Conservation (phyloP, 2,797 vertebrate species). For the Betta splendens region DNA sequence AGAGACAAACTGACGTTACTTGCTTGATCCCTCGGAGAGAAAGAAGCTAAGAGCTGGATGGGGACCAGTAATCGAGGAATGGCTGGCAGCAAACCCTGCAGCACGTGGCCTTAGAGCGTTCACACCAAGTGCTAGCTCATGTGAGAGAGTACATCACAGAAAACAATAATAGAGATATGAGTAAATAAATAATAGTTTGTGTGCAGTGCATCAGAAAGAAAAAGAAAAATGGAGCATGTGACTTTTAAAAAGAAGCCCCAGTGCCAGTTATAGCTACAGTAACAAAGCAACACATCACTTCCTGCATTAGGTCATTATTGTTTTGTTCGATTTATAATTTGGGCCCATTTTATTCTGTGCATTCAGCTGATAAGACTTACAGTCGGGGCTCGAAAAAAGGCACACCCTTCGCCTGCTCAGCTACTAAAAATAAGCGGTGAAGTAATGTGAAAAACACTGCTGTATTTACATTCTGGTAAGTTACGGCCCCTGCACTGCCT, state of each 20-base stretch:
- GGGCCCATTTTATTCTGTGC: conserved; percentile 57
- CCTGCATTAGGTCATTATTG: conserved; percentile 59
- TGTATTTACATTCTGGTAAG: conserved; percentile 81
- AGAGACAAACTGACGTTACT: conserved; percentile 12
- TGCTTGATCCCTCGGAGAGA: conserved; percentile 27
- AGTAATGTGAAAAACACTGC: conserved; percentile 81
- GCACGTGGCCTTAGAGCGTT: conserved; percentile 3
- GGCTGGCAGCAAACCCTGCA: conserved; percentile 19
- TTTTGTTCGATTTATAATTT: conserved; percentile 66
- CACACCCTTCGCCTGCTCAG: conserved; percentile 73
- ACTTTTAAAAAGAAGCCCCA: conserved; percentile 47
- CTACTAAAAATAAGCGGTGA: conserved; percentile 82
- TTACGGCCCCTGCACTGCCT: conserved; percentile 60
- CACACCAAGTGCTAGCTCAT: conserved; percentile 12
- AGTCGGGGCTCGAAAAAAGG: conserved; percentile 59
- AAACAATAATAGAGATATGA: conserved; percentile 18
- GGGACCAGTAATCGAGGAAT: conserved; percentile 43
- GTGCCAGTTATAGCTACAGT: conserved; percentile 56
- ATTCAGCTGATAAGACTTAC: conserved; percentile 72
- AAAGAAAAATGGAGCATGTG: conserved; percentile 32
- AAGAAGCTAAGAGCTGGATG: conserved; percentile 23
- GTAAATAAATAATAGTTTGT: too few species aligned
- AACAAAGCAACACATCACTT: conserved; percentile 68
- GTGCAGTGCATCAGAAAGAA: conserved; percentile 15
- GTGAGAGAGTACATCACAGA: neutral